Base-by-base conservation (phyloP, 2,888 invertebrate genomes). In the Timandra comae region DNA sequence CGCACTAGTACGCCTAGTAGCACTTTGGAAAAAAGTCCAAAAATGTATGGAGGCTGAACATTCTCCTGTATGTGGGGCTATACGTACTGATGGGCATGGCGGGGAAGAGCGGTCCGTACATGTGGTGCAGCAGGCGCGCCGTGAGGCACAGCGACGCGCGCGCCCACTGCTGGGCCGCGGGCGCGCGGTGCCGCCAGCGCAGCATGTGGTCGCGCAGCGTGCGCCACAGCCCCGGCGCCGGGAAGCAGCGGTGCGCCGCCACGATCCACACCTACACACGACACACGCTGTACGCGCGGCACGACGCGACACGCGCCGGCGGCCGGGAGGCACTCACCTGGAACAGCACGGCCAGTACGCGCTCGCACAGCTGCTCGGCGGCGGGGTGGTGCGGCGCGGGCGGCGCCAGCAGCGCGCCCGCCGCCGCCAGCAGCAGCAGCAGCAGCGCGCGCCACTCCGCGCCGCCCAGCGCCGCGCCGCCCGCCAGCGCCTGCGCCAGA, bases 181-280 rank as follows among this genome's bases (percentile, higher is more conserved):
- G 95, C 39, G 95, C 90, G 40, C 98, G 91, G 85, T 99, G 98
- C 7, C 98, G 89, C 98, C 98, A 98, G 60, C 93, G 92, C 57
- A 93, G 89, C 73, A 97, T 97, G 59, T 96, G 94, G 77, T 97
- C 96, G 54, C 95, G 90, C 43, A 98, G 85, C 0, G 98, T 98
- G 70, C 97, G 96, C 98, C 98, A 98, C 47, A 98, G 84, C 1
- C 97, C 94, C 3, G 98, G 98, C 2, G 97, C 93, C 1, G 98
- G 98, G 81, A 98, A 98, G 65, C 95, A 96, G 44, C 85, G 24
- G n/a, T 84, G 45, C 7, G 9, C 44, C 16, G 46, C 42, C 27
- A 45, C 27, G 20, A 43, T 45, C 46, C 45, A 46, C 8, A 49
- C 42, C 25, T 29, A 16, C 3, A n/a, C 1, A n/a, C n/a, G n/a